Evolutionary conservation across 1,140 invertebrate genomes (phyloP), one percentile per base, ranked within the genome.

Genomic region (Rhagoletis pomonella): DNA sequence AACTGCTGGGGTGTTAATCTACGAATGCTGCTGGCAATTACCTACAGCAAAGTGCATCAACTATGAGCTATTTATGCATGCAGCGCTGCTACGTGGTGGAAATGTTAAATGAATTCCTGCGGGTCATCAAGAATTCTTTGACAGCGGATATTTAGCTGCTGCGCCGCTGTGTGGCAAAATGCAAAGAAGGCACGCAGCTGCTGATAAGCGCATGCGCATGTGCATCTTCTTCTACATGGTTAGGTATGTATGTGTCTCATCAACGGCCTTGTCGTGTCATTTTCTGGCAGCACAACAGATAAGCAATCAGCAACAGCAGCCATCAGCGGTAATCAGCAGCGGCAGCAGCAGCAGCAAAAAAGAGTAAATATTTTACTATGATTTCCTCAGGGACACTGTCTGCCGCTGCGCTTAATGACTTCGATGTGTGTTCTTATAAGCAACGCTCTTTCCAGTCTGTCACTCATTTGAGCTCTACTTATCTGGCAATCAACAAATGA

Each of bases 331-430:
- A 14, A 62, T 14, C 60, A 62, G 60, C 60, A 62, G n/a, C 2
- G 14, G 9, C 29, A 29, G 29, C 29, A 29, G 29, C 29, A 29
- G 29, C 29, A 29, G 29, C 5, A 73, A 50, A 47, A 81, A 58
- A 81, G 10, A 19, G 44, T 9, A 55, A 50, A 81, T 55, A 81
- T 81, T 81, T 81, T 55, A 55, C 47, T 81, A 17, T 9, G 17
- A 55, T 81, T 81, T 81, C 73, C 47, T 7, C 42, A 42, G 73
- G 73, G 73, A 81, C 44, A 12, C 73, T 55, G 47, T 81, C 73
- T 81, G 73, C 5, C 69, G 44, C 17, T 29, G 12, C 64, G 55
- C 73, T 81, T 29, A 81, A 81, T 81, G n/a, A 81, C 73, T 81
- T 50, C 73, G 39, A 69, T 65, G 64, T 19, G 44, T 9, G 2